Evolutionary conservation across 2,888 invertebrate species (phyloP).

Genomic region (Amphipoea oculea): DNA sequence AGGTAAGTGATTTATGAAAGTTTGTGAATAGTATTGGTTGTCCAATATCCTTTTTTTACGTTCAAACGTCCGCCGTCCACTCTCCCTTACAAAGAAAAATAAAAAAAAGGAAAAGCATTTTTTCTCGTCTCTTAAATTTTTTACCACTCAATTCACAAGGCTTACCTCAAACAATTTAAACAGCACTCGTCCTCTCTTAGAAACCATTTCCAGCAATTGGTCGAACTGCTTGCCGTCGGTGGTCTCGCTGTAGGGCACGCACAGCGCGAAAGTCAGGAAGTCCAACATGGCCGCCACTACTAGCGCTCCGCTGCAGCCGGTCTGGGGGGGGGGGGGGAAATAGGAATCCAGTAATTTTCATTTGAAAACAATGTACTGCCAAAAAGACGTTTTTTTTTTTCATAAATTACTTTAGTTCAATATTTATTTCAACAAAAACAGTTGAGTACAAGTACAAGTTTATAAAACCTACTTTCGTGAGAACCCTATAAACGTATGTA

Average conservation of each 20-base stretch:
- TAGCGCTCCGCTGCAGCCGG: slow-evolving; percentile 97
- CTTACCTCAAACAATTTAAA: slow-evolving; percentile 97
- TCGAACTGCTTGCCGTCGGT: slow-evolving; percentile 99
- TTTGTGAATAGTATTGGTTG: not conserved
- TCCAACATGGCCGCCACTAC: slow-evolving; percentile 99
- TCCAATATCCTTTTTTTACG: not conserved
- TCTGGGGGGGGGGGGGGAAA: slow-evolving; percentile 90
- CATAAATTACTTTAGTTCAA: not conserved
- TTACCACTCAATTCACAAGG: not conserved
- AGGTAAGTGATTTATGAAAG: not conserved
- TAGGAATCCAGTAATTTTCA: not conserved
- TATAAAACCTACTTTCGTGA: not conserved
- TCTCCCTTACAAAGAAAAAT: not conserved
- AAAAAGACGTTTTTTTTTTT: not conserved
- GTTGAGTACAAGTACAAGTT: not conserved
- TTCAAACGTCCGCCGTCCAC: not conserved
- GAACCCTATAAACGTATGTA: not conserved
- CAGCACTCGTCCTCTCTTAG: slow-evolving; percentile 96
- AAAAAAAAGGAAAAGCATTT: not conserved
- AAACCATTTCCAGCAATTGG: slow-evolving; percentile 97
- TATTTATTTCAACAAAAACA: not conserved
- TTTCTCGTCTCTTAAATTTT: not conserved
- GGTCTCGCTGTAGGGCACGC: slow-evolving; percentile 99
- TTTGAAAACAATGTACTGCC: not conserved
- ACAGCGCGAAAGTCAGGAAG: slow-evolving; percentile 98